Evolutionary conservation across 2,888 invertebrate genomes (phyloP).

Genomic region (Apotomis capreana): DNA sequence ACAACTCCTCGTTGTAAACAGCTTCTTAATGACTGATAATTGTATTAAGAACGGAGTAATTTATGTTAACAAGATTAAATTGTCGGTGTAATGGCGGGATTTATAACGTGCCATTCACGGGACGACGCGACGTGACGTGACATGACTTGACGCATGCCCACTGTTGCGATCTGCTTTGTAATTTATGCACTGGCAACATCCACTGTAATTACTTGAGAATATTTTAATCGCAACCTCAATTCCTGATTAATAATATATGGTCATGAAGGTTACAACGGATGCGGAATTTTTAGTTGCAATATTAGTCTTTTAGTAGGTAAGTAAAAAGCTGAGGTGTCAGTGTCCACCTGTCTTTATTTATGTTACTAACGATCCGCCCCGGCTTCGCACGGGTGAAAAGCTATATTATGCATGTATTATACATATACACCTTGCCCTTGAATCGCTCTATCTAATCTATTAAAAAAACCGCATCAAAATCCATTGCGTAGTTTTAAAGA

Average conservation of each 20-base stretch:
- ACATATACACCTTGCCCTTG: too few species aligned
- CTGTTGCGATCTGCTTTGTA: constrained; percentile 28
- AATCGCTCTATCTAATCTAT: too few species aligned
- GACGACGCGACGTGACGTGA: constrained; percentile 34
- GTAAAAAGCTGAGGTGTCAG: too few species aligned
- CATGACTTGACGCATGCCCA: constrained; percentile 35
- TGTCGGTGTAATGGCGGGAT: constrained; percentile 47
- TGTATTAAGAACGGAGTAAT: constrained; percentile 49
- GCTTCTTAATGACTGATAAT: constrained; percentile 54
- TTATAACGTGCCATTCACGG: constrained; percentile 45
- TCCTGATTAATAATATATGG: constrained; percentile 22
- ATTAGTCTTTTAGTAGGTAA: too few species aligned
- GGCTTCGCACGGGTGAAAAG: too few species aligned
- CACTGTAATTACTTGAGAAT: constrained; percentile 27
- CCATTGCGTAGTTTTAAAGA: too few species aligned
- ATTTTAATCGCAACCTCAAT: constrained; percentile 27
- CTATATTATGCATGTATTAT: too few species aligned
- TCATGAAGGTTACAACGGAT: too few species aligned
- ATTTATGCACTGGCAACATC: constrained; percentile 38
- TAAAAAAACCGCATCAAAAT: too few species aligned
- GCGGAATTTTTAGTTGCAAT: too few species aligned
- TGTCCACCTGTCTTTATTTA: too few species aligned
- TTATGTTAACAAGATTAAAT: constrained; percentile 54
- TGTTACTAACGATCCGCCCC: too few species aligned
- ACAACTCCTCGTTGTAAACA: constrained; percentile 51